Base-by-base conservation (phyloP, 2,113 vertebrate species). In the Eclectus roratus region DNA sequence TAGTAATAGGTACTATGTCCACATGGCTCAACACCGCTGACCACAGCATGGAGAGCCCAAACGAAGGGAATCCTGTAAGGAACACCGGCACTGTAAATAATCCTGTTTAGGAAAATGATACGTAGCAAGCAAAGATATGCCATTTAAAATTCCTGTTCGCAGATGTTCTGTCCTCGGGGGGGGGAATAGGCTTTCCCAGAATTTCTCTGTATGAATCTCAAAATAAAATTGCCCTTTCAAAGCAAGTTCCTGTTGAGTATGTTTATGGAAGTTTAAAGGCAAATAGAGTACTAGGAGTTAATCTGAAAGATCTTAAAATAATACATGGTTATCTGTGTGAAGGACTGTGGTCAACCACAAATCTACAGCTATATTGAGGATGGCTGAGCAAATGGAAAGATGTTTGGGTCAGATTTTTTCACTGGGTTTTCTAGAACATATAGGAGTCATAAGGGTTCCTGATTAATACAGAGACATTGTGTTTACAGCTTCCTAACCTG, bases 41-140 rank as follows among this genome's bases (percentile, higher is more conserved):
- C 8, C 33, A 49, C 63, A 72, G 33, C 20, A 33, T 6, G 41
- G 63, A 70, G 29, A 58, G 16, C 37, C 47, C 44, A 43, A 70
- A 47, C 29, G 21, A 79, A 69, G 35, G 46, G 58, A 86, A 77
- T 43, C 29, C n/a, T 89, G 13, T n/a, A 24, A 64, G 55, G 24
- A 47, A 10, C 19, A 31, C 10, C 29, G 29, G 17, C 41, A 52
- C 31, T 0, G 2, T 84, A 78, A 91, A 76, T 84, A 80, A 71
- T 68, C 7, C 2, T 3, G 29, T 79, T 83, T 52, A 65, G n/a
- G 24, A 87, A 39, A 72, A 87, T 50, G 4, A 17, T 41, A 18
- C 0, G 0, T 69, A 76, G 31, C 0, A 0, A 82, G 27, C 14
- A 53, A 74, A 87, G 49, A 69, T 71, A 20, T 85, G 29, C 79